Conservation (phyloP, 2,888 invertebrate species). For the Nesidiocoris tenuis region DNA sequence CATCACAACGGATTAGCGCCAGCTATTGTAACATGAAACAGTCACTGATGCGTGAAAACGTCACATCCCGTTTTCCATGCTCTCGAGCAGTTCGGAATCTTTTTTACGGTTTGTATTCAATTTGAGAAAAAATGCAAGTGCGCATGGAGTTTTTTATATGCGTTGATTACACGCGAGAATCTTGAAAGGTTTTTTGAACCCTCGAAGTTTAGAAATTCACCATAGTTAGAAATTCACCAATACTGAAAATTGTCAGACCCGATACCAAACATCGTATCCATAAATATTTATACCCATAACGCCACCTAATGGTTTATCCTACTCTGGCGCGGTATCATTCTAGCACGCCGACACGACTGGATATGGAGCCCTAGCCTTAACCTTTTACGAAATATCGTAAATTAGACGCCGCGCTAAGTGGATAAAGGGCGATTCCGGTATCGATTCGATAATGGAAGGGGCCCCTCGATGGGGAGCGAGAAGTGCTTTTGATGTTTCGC, state of each 20-base stretch:
- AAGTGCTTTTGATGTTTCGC: neutral
- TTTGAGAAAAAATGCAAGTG: too few species aligned
- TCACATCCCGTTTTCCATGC: neutral
- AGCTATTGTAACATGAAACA: neutral
- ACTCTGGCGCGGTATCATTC: neutral
- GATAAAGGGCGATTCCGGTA: neutral
- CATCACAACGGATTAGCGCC: neutral
- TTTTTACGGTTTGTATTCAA: too few species aligned
- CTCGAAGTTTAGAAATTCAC: too few species aligned
- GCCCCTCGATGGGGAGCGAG: neutral
- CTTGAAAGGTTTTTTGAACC: too few species aligned
- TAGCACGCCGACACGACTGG: neutral
- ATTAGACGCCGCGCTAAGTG: neutral
- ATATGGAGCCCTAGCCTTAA: neutral
- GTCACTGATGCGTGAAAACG: neutral
- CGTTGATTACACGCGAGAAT: too few species aligned
- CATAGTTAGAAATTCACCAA: too few species aligned
- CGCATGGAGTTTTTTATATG: too few species aligned
- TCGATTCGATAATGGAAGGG: neutral
- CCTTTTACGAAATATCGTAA: neutral
- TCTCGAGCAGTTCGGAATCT: neutral
- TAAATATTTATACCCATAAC: neutral
- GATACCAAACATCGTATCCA: too few species aligned
- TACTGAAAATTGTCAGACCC: too few species aligned
- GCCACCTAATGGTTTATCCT: too few species aligned